phyloP scores from a whole-genome alignment of 1,140 invertebrate genomes.

The Pachyrhynchus sulphureomaculatus region DNA sequence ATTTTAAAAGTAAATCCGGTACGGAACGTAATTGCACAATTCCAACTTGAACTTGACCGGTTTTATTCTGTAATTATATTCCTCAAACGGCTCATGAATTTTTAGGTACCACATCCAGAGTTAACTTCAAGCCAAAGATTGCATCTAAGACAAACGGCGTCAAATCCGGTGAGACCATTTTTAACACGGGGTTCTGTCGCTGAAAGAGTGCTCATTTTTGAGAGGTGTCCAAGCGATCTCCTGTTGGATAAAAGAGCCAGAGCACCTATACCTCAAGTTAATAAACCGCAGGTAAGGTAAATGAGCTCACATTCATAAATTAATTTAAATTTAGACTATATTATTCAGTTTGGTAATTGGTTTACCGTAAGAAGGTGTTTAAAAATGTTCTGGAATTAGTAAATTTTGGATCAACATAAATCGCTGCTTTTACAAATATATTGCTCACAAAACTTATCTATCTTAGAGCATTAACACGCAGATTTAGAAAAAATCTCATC shows the following conservation, averaged over 20 bases:
- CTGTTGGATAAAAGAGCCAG: slow-evolving; percentile 68
- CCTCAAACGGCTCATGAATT: background rate
- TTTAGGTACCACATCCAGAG: slow-evolving; percentile 61
- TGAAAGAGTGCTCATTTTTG: slow-evolving; percentile 87
- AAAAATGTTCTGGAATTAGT: no score
- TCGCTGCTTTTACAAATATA: no score
- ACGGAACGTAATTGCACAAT: no score
- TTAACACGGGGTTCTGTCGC: slow-evolving; percentile 87
- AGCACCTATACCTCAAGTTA: slow-evolving; percentile 55
- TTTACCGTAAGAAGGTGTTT: no score
- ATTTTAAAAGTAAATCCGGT: no score
- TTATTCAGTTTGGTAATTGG: no score
- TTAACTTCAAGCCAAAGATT: slow-evolving; percentile 66
- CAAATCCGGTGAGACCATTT: slow-evolving; percentile 78
- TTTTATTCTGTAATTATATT: no score
- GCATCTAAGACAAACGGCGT: slow-evolving; percentile 56
- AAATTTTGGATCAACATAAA: no score
- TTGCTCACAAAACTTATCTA: no score
- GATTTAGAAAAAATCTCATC: no score
- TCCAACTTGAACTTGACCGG: no score
- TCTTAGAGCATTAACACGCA: no score
- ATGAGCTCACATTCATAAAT: background rate
- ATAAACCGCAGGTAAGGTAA: slow-evolving; percentile 67
- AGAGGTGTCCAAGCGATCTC: slow-evolving; percentile 82
- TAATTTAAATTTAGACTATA: background rate